Conservation (phyloP, 53 echinoderm and acorn worm genomes). For the Patiria pectinifera region DNA sequence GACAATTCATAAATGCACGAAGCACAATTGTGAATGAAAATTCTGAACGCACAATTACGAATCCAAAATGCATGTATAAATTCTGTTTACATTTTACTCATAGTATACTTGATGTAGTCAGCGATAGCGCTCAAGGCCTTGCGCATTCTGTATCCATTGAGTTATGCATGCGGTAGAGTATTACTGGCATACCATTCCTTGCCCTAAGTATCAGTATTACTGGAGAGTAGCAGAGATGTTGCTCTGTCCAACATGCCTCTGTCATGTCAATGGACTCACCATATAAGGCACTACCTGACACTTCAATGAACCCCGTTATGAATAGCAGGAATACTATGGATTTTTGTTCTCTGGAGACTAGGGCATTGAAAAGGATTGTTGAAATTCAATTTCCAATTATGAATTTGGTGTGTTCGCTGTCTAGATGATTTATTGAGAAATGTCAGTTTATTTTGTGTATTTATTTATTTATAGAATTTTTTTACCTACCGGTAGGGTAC, state of each 20-base stretch:
- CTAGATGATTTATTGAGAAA: background rate
- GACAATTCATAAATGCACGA: no score
- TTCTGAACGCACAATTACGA: no score
- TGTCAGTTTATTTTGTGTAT: no score
- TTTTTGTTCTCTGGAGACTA: slow-evolving; percentile 14
- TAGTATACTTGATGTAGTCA: no score
- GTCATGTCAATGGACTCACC: slow-evolving; percentile 58
- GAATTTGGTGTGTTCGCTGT: background rate
- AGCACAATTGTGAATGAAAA: no score
- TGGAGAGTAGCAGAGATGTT: background rate
- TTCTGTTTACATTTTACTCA: no score
- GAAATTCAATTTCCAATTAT: slow-evolving; percentile 34
- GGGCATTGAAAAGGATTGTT: background rate
- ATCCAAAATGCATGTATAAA: no score
- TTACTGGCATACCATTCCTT: background rate
- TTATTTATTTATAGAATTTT: no score
- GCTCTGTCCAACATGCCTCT: background rate
- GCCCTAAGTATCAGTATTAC: background rate
- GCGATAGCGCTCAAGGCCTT: no score
- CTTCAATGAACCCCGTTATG: slow-evolving; percentile 56
- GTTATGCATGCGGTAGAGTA: no score
- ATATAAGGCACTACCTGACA: slow-evolving; percentile 56
- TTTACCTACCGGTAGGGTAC: no score
- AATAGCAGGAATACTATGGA: slow-evolving; percentile 49
- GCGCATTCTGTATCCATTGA: no score